Base-by-base conservation (phyloP, 2,888 invertebrate species). In the Drosophila anceps region DNA sequence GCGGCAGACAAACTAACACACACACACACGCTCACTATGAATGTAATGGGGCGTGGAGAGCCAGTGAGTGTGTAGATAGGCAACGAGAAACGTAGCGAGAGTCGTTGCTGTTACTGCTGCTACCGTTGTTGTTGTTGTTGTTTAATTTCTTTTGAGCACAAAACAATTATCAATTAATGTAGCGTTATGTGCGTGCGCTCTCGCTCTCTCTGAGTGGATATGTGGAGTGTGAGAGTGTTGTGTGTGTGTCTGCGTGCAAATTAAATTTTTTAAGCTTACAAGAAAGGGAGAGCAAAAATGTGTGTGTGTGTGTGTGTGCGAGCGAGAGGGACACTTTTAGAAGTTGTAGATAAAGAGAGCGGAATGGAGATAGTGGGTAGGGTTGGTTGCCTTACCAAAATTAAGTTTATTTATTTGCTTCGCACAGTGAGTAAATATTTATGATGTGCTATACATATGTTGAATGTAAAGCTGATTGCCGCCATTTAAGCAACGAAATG, bases 81-180 rank as follows among this genome's bases (percentile, higher is more conserved):
- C 27, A 13, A 18, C 24, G 6, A 15, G 44, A 12, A 41, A 64
- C 50, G 33, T 74, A 48, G 57, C 48, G 50, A 46, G 58, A 51
- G 51, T 41, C 41, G 55, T 60, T 66, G 62, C 43, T 60, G 35
- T 51, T 59, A 77, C 68, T 73, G 31, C n/a, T 66, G 58, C 33
- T 61, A 46, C 59, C 66, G 62, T 53, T 66, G 39, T 48, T 66
- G 65, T 48, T 66, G 65, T 55, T 72, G 76, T 71, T 84, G 86
- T 80, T 86, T 86, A 84, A 84, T 88, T 88, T 82, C 84, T 86
- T 88, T 88, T 81, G 69, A 84, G 86, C 84, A 85, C 88, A 85
- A 84, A 84, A 88, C 88, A 86, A 86, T 85, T 85, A 87, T 85
- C 85, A 88, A 88, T 88, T 85, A 88, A 85, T 85, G 85, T 88